Evolutionary conservation across 2,888 invertebrate species (phyloP), one percentile per base, ranked within the genome.

Genomic region (Lasius platythorax): DNA sequence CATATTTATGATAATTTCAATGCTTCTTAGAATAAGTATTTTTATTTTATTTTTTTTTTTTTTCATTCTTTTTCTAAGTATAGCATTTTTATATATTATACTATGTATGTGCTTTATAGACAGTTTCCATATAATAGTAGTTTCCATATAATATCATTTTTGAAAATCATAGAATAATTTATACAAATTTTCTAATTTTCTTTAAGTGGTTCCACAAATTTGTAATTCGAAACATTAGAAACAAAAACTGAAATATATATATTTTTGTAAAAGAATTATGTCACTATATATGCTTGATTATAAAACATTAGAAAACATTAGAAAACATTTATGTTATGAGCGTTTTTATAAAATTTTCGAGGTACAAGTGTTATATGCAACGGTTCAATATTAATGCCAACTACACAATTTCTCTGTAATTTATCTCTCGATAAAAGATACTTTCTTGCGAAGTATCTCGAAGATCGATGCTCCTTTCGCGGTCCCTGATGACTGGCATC

Each of bases 231-330:
- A 58, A 28, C 8, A 9, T 72, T 11, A n/a, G 3, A 61, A 61
- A 30, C 61, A 74, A 23, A 53, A 53, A 37, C 4, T 72, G 15
- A n/a, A 72, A 72, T 50, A 46, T 58, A 58, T 61, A 12, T 43
- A 63, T 11, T 43, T 74, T 63, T 73, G 0, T 40, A 58, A 58
- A 58, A 28, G 30, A 18, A 70, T 12, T 15, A 50, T 50, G 15
- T 5, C 18, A 18, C 1, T 5, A 18, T 6, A 18, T 18, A 50
- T 50, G 18, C 8, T 33, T 15, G 12, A 72, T 53, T 33, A 70
- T 33, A 1, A 37, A 37, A 37, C 4, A 37, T 37, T 37, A 37
- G 5, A 37, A 37, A 37, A 5, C 4, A 2, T 37, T 37, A 50
- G 12, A 70, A 53, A 15, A 23, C 0, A 1, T 37, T 72, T 72